Evolutionary conservation across 2,113 vertebrate species (phyloP).

Genomic region (Onychostruthus taczanowskii): DNA sequence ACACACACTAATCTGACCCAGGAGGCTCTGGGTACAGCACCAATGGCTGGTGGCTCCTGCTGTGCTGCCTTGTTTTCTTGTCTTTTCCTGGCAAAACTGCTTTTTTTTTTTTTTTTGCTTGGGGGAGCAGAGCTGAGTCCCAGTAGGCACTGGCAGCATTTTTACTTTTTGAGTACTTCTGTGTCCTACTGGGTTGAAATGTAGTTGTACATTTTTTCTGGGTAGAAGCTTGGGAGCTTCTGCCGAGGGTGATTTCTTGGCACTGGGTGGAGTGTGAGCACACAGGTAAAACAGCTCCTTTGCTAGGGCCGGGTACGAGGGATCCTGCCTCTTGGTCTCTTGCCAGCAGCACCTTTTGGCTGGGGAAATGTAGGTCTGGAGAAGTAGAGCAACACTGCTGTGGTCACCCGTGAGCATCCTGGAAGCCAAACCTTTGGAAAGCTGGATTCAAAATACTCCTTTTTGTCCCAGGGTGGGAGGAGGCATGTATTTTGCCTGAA

Average conservation of each 20-base stretch:
- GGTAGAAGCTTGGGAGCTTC: background rate
- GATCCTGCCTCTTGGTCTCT: background rate
- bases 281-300: background rate
- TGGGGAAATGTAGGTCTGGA: background rate
- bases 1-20: rapidly evolving
- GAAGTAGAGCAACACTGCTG: background rate
- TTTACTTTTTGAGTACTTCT: background rate
- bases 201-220: rapidly evolving
- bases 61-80: background rate
- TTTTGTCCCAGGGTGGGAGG: background rate
- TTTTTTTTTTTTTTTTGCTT: background rate
- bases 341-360: background rate
- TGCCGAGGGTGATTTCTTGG: background rate
- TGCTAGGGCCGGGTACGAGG: rapidly evolving
- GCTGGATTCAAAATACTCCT: background rate
- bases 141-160: rapidly evolving
- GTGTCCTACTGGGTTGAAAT: background rate
- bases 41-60: rapidly evolving
- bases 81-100: background rate
- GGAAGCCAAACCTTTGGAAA: background rate
- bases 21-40: background rate
- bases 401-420: rapidly evolving
- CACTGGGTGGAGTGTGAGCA: rapidly evolving
- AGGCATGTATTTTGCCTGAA: background rate
- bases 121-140: background rate